Evolutionary conservation across 2,888 invertebrate genomes (phyloP), one percentile per base, ranked within the genome.

Genomic region (Phengaris alcon): DNA sequence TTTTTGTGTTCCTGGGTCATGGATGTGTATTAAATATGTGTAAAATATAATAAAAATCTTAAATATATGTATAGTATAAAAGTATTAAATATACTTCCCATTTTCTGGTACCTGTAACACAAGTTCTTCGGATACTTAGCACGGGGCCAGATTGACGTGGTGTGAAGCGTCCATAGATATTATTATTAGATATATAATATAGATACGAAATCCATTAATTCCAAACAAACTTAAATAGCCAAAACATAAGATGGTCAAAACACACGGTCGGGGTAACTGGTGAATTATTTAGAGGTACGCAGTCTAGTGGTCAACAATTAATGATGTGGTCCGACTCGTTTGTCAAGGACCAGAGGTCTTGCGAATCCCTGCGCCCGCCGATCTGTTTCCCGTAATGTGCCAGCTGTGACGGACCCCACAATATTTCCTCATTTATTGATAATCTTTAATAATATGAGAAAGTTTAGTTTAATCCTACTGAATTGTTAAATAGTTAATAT

Each of bases 271-370:
- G 80, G 84, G 85, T 84, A 85, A 84, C 84, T 86, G 87, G 90
- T 89, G 89, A 90, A 91, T 92, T 91, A 93, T 93, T 91, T 89
- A 91, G 88, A 89, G 87, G 87, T 84, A 86, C 84, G 84, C 85
- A 86, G 87, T 83, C 87, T 86, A 88, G 85, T 87, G 87, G 85
- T 84, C 87, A 88, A 84, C 90, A 90, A 92, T 91, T 93, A 93
- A 91, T 92, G 90, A 90, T 91, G 88, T 90, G 87, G 87, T 85
- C 86, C 85, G 82, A 88, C 88, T 87, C 89, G 90, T 91, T 92
- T 91, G 90, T 91, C 91, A 92, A 89, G 87, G 84, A 80, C 85
- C 82, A 82, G 84, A 84, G 84, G 86, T 85, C 83, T 22, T 82
- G 82, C 83, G 83, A 83, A 85, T 70, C 70, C 86, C 86, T 84